Base-by-base conservation (phyloP, 2,113 vertebrate species). In the Archocentrus centrarchus region DNA sequence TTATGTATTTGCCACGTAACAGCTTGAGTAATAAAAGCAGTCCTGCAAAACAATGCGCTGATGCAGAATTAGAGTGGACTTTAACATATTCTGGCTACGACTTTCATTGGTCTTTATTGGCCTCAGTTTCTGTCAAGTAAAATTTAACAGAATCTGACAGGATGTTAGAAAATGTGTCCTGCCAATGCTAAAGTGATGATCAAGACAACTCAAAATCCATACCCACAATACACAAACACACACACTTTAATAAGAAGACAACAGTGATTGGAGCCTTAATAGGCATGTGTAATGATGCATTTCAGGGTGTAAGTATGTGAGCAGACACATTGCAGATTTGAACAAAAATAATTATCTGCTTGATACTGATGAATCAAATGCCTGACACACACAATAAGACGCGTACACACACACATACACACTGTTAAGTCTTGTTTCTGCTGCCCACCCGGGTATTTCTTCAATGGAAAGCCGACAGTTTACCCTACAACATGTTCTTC, bases 331-430 rank as follows among this genome's bases (percentile, higher is more conserved):
- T 55, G 75, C 70, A 84, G 84, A 91, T 86, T 91, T 84, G 75
- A 89, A 89, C 92, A 86, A 90, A 70, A 91, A 93, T 86, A 91
- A 93, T 94, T 86, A 92, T 91, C 85, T 78, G 82, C 84, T 90
- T 86, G 85, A 91, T 81, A 83, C 66, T 84, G 88, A 90, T 83
- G 79, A 88, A 91, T 91, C 76, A 75, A 85, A 88, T 73, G 63
- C 84, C 62, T 70, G 85, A 86, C 82, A 79, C 60, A 61, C 44
- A 77, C 2, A 77, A 7, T 73, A 30, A 35, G 73, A 75, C 77
- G 44, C 50, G 30, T 30, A 62, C 44, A n/a, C 8, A 8, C 53
- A 20, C 61, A 32, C 8, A 13, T 6, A 55, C 47, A 50, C 27
- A 80, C 11, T 32, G 11, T 77, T 13, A 55, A 66, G 30, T 81